A percentile compares a stretch with the other conserved stretches of the same genome.
phyloP scores from a whole-genome alignment of 2,797 vertebrate species.

The Gymnoscopelus microlampas region DNA sequence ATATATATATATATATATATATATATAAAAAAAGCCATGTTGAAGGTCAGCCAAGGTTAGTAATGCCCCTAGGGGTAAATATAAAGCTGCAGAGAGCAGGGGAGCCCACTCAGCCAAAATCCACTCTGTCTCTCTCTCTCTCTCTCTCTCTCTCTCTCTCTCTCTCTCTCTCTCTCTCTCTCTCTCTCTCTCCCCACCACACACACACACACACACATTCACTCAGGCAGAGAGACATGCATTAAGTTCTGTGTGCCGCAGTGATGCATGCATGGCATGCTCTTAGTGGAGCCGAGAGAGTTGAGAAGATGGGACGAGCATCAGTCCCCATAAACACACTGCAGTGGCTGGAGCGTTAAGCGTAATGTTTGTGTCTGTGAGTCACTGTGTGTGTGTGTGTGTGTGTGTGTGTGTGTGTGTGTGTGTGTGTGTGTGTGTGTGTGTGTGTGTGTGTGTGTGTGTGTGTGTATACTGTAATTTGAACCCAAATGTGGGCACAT shows the following conservation, averaged over 20 bases:
- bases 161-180: not conserved
- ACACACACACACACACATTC: conserved; percentile 23
- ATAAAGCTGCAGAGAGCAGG: not conserved
- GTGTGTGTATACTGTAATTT: conserved; percentile 20
- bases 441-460: conserved; percentile 21
- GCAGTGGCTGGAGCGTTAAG: conserved; percentile 18
- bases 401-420: conserved; percentile 2
- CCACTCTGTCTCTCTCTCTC: not conserved
- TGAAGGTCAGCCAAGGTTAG: conserved; percentile 17
- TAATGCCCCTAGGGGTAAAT: conserved; percentile 16
- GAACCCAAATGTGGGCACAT: conserved; percentile 17
- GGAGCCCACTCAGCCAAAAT: too few species aligned
- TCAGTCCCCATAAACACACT: conserved; percentile 36
- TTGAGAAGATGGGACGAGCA: conserved; percentile 45
- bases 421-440: not conserved
- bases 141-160: conserved; percentile 7
- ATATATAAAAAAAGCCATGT: not conserved
- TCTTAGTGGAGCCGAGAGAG: conserved; percentile 59
- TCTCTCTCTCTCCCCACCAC: conserved; percentile 23
- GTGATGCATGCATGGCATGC: conserved; percentile 51
- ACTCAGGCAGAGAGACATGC: conserved; percentile 20
- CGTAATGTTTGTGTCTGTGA: conserved; percentile 5
- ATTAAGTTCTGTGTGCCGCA: conserved; percentile 51
- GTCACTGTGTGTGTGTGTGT: not conserved
- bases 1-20: too few species aligned